Percentiles rank a stretch among this genome's conserved stretches.
phyloP scores from a whole-genome alignment of 1,140 invertebrate species.

The Potamilus streckersoni region DNA sequence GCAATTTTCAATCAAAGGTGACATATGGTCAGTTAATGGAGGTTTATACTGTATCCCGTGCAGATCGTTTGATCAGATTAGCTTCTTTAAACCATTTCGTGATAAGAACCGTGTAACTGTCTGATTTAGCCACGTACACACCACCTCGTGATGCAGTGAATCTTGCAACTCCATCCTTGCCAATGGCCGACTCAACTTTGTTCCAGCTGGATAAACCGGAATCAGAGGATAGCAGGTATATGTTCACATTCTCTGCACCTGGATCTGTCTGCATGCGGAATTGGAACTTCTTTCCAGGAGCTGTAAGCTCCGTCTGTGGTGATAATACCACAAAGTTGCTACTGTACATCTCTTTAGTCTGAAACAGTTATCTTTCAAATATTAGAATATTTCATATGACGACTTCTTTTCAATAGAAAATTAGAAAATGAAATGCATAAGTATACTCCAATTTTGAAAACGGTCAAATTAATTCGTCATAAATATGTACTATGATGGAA shows the following conservation, averaged over 20 bases:
- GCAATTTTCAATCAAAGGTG: no score
- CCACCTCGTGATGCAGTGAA: slow-evolving; percentile 52
- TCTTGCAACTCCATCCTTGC: slow-evolving; percentile 38
- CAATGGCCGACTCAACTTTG: slow-evolving; percentile 43
- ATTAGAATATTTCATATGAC: not conserved
- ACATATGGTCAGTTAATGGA: not conserved
- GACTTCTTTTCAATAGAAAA: not conserved
- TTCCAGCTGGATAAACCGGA: slow-evolving; percentile 49
- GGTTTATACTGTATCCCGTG: slow-evolving; percentile 43
- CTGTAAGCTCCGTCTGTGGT: slow-evolving; percentile 43
- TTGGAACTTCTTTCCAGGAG: slow-evolving; percentile 34
- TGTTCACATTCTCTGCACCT: slow-evolving; percentile 34
- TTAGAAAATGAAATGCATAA: not conserved
- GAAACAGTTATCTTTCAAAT: slow-evolving; percentile 19
- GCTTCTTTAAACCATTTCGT: slow-evolving; percentile 45
- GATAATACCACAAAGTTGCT: slow-evolving; percentile 57
- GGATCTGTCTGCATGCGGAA: slow-evolving; percentile 40
- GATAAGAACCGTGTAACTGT: slow-evolving; percentile 39
- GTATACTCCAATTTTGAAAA: not conserved
- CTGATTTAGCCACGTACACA: slow-evolving; percentile 51
- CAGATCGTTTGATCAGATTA: slow-evolving; percentile 45
- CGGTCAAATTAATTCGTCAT: not conserved
- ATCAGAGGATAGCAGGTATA: slow-evolving; percentile 48
- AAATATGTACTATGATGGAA: no score
- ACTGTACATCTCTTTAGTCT: slow-evolving; percentile 58